Evolutionary conservation across 2,888 invertebrate species (phyloP).

Genomic region (Yponomeuta plumbellus): DNA sequence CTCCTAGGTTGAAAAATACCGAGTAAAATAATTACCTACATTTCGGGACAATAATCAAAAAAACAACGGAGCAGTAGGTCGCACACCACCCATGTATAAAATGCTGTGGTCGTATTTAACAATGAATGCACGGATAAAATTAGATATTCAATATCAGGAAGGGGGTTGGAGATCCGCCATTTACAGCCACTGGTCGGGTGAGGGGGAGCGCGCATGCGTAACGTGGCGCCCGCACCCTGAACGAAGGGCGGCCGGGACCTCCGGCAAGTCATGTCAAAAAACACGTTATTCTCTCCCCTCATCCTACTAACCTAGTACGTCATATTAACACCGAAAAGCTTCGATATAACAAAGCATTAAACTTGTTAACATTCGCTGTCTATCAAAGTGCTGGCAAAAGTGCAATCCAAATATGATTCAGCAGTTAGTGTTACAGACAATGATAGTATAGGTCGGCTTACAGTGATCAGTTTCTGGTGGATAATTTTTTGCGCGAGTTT

Average conservation of each 20-base stretch:
- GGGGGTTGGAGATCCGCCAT: constrained; percentile 71
- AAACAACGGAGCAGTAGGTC: constrained; percentile 3
- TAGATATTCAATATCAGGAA: constrained; percentile 74
- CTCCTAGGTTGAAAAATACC: no score
- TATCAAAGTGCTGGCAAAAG: background rate
- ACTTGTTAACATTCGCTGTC: background rate
- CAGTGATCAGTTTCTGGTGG: constrained; percentile 1
- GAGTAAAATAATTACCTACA: background rate
- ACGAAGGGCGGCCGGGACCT: constrained; percentile 58
- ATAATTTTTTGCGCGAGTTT: background rate
- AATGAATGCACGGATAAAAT: constrained; percentile 70
- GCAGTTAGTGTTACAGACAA: background rate
- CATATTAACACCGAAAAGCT: constrained; percentile 38
- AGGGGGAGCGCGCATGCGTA: constrained; percentile 70
- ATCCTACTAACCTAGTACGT: constrained; percentile 71
- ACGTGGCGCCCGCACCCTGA: constrained; percentile 61
- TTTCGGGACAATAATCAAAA: background rate
- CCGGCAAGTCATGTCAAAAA: constrained; percentile 69
- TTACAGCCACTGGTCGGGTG: constrained; percentile 57
- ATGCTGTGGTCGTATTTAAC: constrained; percentile 25
- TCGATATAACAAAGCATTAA: background rate
- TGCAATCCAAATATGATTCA: background rate
- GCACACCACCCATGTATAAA: constrained; percentile 6
- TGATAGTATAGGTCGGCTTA: background rate
- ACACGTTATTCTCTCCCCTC: constrained; percentile 72